Conservation (phyloP, 1,140 invertebrate genomes). For the Plectrocnemia conspersa region DNA sequence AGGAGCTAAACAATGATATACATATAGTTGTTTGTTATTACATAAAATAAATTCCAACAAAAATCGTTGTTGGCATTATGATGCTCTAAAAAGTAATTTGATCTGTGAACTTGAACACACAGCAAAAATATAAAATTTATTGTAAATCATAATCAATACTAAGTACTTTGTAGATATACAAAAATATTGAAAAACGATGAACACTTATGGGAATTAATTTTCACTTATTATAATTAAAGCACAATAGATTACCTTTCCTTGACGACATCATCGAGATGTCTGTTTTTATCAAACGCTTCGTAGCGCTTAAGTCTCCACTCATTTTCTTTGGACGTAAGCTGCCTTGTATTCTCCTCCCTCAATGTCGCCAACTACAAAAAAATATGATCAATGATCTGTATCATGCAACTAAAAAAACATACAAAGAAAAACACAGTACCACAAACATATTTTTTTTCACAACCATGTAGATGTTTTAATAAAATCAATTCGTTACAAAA, state of each 20-base stretch:
- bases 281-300: slow-evolving; percentile 53
- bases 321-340: slow-evolving; percentile 40
- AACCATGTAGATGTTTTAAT: slow-evolving; percentile 19
- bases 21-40: too few species aligned
- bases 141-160: too few species aligned
- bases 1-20: too few species aligned
- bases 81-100: too few species aligned
- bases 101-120: too few species aligned
- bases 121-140: too few species aligned
- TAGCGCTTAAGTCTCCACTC: slow-evolving; percentile 53
- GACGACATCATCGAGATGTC: slow-evolving; percentile 54
- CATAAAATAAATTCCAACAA: too few species aligned
- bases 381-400: slow-evolving; percentile 4
- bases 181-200: not conserved
- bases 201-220: not conserved
- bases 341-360: slow-evolving; percentile 43
- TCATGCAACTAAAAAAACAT: not conserved
- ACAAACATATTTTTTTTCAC: slow-evolving; percentile 26
- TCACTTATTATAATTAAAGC: not conserved
- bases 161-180: too few species aligned
- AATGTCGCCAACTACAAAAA: slow-evolving; percentile 48
- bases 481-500: too few species aligned
- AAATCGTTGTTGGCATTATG: too few species aligned
- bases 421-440: slow-evolving; percentile 12
- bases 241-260: slow-evolving; percentile 44